phyloP scores from a whole-genome alignment of 23 tunicate genomes.

The Diplosoma virens region DNA sequence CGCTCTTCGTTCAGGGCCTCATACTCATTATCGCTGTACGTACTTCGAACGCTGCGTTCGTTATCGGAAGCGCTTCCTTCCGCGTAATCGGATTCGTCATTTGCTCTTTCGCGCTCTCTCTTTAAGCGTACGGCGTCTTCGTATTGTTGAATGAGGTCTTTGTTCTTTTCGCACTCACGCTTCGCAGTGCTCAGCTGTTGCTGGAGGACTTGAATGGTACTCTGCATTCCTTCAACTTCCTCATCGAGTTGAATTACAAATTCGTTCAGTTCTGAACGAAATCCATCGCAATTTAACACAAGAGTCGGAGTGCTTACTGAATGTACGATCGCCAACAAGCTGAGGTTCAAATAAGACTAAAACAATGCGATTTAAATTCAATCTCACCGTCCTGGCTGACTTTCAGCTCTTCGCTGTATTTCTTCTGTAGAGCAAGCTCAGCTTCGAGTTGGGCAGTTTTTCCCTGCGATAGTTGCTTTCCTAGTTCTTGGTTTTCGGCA shows the following conservation, averaged over 20 bases:
- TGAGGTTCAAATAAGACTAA: no score
- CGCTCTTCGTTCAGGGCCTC: background rate
- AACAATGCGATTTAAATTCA: no score
- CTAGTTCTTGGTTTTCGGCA: conserved; percentile 97
- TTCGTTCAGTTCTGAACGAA: conserved; percentile 74
- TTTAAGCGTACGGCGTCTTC: background rate
- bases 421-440: conserved; percentile 85
- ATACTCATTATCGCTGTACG: background rate
- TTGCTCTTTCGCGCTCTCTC: background rate
- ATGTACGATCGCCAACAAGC: no score
- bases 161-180: conserved; percentile 43
- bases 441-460: conserved; percentile 90
- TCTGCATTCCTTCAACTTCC: conserved; percentile 97
- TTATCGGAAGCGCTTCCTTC: no score
- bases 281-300: no score
- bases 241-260: conserved; percentile 98
- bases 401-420: conserved; percentile 85
- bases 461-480: conserved; percentile 88
- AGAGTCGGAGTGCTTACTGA: no score
- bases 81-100: background rate
- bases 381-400: conserved; percentile 82
- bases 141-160: conserved; percentile 11
- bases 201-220: conserved; percentile 87
- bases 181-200: conserved; percentile 58
- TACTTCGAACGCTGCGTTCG: background rate